These are phyloP conservation scores for Helicoverpa zea DNA, from an alignment of 1,140 invertebrate species.

Conservation along the genomic window DNA sequence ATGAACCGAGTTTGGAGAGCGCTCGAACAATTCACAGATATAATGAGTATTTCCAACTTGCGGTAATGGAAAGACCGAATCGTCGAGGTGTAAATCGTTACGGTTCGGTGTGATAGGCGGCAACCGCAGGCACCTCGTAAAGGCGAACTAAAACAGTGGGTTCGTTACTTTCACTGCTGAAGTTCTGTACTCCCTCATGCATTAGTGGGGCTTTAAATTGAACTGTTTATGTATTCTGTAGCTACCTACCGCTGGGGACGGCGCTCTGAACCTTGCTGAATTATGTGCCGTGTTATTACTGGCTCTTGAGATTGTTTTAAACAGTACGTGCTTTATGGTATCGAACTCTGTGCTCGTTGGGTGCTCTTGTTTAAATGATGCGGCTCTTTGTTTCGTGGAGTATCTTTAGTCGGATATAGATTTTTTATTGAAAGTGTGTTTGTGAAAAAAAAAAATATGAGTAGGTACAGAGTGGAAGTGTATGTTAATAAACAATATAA, in stretches of 20 bases:
- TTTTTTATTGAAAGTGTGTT: background rate
- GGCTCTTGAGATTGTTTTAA: slow-evolving; percentile 44
- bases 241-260: slow-evolving; percentile 56
- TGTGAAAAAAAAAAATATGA: too few relatives aligned
- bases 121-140: slow-evolving; percentile 53
- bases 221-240: slow-evolving; percentile 70
- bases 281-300: slow-evolving; percentile 48
- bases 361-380: background rate
- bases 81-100: slow-evolving; percentile 25
- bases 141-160: slow-evolving; percentile 57
- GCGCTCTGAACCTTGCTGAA: slow-evolving; percentile 48
- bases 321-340: slow-evolving; percentile 21
- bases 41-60: slow-evolving; percentile 35
- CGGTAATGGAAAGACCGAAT: slow-evolving; percentile 20
- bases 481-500: too few relatives aligned
- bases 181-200: slow-evolving; percentile 61
- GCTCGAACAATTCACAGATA: slow-evolving; percentile 16
- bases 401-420: background rate
- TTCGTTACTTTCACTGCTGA: slow-evolving; percentile 61
- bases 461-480: too few relatives aligned
- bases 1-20: slow-evolving; percentile 4
- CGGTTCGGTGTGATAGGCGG: slow-evolving; percentile 48
- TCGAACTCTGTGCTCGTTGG: background rate
- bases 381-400: background rate
- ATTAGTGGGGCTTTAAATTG: slow-evolving; percentile 67